These are phyloP conservation scores for Luscinia luscinia DNA, from an alignment of 2,797 vertebrate species.

Conservation along the genomic window DNA sequence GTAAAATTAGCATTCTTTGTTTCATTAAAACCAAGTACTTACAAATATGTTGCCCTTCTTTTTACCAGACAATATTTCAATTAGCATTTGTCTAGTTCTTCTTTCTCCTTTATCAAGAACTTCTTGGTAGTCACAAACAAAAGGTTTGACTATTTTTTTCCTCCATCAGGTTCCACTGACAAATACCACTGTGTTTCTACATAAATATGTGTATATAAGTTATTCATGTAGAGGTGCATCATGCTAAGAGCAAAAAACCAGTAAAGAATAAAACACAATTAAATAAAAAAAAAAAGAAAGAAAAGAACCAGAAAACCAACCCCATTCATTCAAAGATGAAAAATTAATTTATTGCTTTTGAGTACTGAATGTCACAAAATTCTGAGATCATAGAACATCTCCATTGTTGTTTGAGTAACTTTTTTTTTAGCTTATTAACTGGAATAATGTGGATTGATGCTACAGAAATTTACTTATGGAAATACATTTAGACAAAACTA, in stretches of 20 bases:
- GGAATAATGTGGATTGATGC: neutral
- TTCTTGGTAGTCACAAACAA: neutral
- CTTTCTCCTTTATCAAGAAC: neutral
- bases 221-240: neutral
- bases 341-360: neutral
- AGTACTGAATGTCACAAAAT: neutral
- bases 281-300: neutral
- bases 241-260: neutral
- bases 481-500: neutral
- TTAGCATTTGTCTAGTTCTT: neutral
- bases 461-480: neutral
- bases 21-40: neutral
- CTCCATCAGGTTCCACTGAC: neutral
- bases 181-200: neutral
- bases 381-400: neutral
- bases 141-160: neutral
- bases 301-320: rapidly evolving
- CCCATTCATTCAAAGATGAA: neutral
- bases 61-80: neutral
- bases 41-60: neutral
- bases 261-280: neutral
- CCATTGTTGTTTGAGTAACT: neutral
- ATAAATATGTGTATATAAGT: neutral
- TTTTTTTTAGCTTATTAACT: neutral
- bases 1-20: neutral